These are phyloP conservation scores for Lasioglossum albipes DNA, from an alignment of 1,140 invertebrate species.

Conservation along the genomic window DNA sequence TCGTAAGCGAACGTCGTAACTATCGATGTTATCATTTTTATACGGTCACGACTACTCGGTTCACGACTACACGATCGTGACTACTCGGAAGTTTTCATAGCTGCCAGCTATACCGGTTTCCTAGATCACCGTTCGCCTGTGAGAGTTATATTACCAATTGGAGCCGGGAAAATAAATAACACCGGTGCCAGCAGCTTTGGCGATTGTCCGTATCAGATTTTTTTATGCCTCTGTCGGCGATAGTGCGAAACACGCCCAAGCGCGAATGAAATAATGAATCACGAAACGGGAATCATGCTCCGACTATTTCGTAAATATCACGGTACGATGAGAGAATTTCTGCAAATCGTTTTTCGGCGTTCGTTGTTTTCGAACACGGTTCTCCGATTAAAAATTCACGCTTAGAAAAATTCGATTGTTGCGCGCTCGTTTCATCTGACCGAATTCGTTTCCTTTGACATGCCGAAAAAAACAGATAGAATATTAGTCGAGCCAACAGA, in stretches of 20 bases:
- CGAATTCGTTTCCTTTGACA: too few species aligned
- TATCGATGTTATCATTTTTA: background rate
- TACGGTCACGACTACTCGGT: background rate
- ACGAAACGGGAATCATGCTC: background rate
- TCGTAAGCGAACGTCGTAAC: too few species aligned
- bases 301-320: background rate
- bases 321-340: too few species aligned
- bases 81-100: background rate
- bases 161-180: constrained; percentile 1
- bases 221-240: background rate
- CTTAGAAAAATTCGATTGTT: too few species aligned
- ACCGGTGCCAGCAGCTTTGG: background rate
- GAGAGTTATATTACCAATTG: background rate
- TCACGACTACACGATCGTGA: background rate
- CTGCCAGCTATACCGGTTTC: background rate
- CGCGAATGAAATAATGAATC: background rate
- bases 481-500: too few species aligned
- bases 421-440: too few species aligned
- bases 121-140: background rate
- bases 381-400: too few species aligned
- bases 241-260: background rate
- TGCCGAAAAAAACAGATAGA: too few species aligned
- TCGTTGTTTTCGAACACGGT: too few species aligned
- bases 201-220: background rate
- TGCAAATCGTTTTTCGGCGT: too few species aligned